Base-by-base conservation (phyloP, 2,797 vertebrate species). In the Sebastes itinus region DNA sequence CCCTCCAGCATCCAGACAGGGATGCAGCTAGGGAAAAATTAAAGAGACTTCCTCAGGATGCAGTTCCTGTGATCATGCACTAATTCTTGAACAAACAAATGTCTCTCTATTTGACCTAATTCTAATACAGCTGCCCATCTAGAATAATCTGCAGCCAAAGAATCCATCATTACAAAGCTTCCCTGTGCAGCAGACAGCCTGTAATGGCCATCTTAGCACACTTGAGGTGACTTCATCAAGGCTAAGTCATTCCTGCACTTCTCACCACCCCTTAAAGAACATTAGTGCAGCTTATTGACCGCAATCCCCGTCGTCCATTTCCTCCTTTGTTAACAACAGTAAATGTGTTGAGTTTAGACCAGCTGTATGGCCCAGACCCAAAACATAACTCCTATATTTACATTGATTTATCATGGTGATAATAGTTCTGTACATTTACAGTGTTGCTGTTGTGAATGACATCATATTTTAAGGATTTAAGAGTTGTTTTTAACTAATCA, bases 201-300 rank as follows among this genome's bases (percentile, higher is more conserved):
- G 60, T 83, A 87, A 89, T 79, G 70, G 80, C 38, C 0, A 22
- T 62, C 64, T 68, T 32, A 61, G 70, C 62, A 33, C 75, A 75
- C 46, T 78, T 74, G 38, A 73, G 52, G 64, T 52, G 64, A 83
- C 76, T 77, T 77, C 61, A 80, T 87, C 52, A 72, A 52, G 55
- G 63, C 61, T 38, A 52, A 68, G 32, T 67, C 30, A 61, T 75
- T 81, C 38, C 52, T 72, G 42, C 74, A 68, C 42, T 78, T 75
- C 67, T 86, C 42, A 69, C 65, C 61, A 71, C 30, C 66, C 42
- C 60, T 81, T 55, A 77, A 46, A 79, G 58, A 82, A 68, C 71
- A 78, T 88, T 77, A 92, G 88, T 82, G 80, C 71, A 79, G 75
- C 78, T 79, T 84, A 87, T 85, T 86, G 87, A 86, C 82, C 76